These are phyloP conservation scores for Malurus cyaneus DNA, from an alignment of 2,113 vertebrate genomes.

Conservation along the genomic window DNA sequence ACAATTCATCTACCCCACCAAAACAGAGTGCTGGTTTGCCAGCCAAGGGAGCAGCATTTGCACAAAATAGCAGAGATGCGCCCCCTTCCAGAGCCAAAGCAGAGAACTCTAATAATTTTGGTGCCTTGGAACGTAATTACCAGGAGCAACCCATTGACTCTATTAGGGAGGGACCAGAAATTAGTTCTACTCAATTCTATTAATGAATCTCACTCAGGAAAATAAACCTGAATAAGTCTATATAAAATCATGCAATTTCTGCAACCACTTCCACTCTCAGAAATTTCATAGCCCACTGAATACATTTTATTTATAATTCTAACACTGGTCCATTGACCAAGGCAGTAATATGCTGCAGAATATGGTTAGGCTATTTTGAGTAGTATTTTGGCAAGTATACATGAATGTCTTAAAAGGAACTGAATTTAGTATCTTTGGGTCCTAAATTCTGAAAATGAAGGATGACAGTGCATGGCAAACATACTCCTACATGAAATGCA, in stretches of 20 bases:
- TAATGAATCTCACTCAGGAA: background rate
- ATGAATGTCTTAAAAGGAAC: background rate
- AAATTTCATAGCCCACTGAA: background rate
- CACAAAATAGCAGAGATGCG: background rate
- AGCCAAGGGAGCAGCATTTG: background rate
- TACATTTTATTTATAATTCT: background rate
- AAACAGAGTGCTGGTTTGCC: background rate
- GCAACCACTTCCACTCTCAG: background rate
- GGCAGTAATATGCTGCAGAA: background rate
- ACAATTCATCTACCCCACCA: background rate
- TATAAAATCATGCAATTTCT: background rate
- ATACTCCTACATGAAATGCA: background rate
- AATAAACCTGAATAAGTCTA: background rate
- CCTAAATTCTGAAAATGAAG: background rate
- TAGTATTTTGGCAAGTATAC: background rate
- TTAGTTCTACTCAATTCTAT: background rate
- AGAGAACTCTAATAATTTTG: background rate
- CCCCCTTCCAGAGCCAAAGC: background rate
- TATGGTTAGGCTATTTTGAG: background rate
- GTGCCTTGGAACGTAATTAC: background rate
- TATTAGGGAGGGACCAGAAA: background rate
- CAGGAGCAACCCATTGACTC: background rate
- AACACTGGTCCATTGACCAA: background rate
- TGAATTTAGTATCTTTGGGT: background rate
- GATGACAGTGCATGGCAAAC: background rate